A percentile compares a stretch with the other conserved stretches of the same genome.
Conservation (phyloP, 1,140 invertebrate genomes). For the Ceratosolen solmsi region DNA sequence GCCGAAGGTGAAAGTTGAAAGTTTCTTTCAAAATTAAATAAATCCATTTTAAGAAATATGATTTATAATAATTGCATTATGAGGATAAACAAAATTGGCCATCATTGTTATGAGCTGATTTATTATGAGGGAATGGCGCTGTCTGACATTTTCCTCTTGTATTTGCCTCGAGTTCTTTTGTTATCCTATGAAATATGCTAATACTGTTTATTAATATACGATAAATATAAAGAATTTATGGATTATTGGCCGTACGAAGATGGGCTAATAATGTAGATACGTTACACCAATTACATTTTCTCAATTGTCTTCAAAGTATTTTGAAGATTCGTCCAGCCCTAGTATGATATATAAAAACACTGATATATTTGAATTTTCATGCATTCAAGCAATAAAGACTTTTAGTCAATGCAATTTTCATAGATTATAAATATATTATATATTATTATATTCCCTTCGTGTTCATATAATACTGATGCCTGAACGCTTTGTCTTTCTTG, state of each 20-base stretch:
- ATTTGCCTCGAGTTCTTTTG: background rate
- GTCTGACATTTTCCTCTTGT: background rate
- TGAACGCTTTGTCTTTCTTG: too few species aligned
- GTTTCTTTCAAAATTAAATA: background rate
- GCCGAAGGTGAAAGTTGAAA: background rate
- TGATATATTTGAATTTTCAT: too few species aligned
- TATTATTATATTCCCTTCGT: too few species aligned
- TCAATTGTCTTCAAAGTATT: too few species aligned
- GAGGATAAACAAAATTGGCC: background rate
- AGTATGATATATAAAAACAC: too few species aligned
- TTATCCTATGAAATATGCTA: background rate
- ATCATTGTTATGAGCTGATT: background rate
- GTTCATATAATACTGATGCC: too few species aligned
- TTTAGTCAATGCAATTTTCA: too few species aligned
- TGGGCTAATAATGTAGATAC: background rate
- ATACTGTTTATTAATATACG: background rate
- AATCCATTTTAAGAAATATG: background rate
- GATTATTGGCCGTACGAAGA: background rate
- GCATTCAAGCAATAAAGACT: too few species aligned
- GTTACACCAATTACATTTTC: too few species aligned
- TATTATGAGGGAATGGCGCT: background rate
- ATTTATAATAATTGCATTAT: conserved; percentile 2
- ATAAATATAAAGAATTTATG: background rate
- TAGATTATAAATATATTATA: too few species aligned
- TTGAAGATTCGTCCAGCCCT: too few species aligned